phyloP scores from a whole-genome alignment of 92 coral and sea anemone genomes.

The Scolanthus callimorphus region DNA sequence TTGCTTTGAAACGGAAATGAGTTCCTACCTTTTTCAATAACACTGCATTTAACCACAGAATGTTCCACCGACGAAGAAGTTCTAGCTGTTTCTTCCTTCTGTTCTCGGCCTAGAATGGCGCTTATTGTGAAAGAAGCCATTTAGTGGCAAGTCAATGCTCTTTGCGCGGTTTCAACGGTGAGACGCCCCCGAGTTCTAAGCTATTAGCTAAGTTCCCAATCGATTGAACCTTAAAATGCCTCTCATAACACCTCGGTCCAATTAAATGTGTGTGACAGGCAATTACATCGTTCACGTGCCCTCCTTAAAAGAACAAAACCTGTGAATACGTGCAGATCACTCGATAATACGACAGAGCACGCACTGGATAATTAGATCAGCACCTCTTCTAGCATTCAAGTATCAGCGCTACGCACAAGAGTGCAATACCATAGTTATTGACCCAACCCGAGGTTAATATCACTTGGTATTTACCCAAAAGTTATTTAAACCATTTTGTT shows the following conservation, averaged over 20 bases:
- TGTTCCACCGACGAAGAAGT: neutral
- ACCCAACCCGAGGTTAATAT: neutral
- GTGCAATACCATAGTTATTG: neutral
- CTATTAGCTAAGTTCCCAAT: too few relatives aligned
- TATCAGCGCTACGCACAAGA: neutral
- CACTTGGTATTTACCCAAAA: neutral
- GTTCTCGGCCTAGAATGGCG: slow-evolving; percentile 52
- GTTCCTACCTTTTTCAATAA: neutral
- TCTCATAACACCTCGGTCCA: slow-evolving; percentile 61
- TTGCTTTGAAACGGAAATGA: too few relatives aligned
- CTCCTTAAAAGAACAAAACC: slow-evolving; percentile 24
- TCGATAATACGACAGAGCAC: slow-evolving; percentile 3
- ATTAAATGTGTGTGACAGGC: slow-evolving; percentile 82
- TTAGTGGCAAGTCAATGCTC: too few relatives aligned
- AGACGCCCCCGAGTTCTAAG: neutral
- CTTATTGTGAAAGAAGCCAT: slow-evolving; percentile 81
- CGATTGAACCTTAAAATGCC: neutral
- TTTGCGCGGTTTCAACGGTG: too few relatives aligned
- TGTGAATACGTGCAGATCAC: slow-evolving; percentile 50
- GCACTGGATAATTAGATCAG: slow-evolving; percentile 28
- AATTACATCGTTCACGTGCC: slow-evolving; percentile 58
- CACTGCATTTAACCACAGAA: slow-evolving; percentile 1
- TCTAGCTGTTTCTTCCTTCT: slow-evolving; percentile 2
- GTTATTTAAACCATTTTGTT: too few relatives aligned
- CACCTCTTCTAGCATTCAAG: neutral